Evolutionary conservation across 2,113 vertebrate species (phyloP).

Genomic region (Paedocypris sp.): DNA sequence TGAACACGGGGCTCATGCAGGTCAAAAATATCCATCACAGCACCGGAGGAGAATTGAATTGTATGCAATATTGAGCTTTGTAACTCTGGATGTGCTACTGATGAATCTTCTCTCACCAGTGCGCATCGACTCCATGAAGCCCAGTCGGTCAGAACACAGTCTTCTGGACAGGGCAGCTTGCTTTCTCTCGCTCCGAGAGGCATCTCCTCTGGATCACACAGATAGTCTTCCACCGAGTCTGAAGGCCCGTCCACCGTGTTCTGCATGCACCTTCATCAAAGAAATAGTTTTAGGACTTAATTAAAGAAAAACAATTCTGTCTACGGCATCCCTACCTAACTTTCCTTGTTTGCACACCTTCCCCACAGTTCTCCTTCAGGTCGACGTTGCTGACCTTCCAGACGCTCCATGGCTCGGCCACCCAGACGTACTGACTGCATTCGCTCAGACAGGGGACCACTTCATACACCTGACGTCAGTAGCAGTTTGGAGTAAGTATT

Average conservation of each 20-base stretch:
- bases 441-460: conserved; percentile 93
- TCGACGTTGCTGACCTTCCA: conserved; percentile 92
- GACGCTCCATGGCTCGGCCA: conserved; percentile 87
- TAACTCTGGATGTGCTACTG: not conserved
- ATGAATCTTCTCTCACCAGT: conserved; percentile 57
- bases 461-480: conserved; percentile 48
- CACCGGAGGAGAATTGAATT: not conserved
- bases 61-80: not conserved
- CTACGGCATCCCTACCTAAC: conserved; percentile 67
- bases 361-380: conserved; percentile 85
- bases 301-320: not conserved
- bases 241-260: conserved; percentile 91
- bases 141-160: conserved; percentile 94
- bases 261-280: conserved; percentile 77
- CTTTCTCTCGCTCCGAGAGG: conserved; percentile 85
- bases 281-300: not conserved
- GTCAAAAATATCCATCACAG: not conserved
- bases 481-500: too few species aligned
- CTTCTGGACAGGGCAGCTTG: conserved; percentile 81
- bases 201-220: conserved; percentile 97
- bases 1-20: too few species aligned
- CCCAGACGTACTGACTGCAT: conserved; percentile 85
- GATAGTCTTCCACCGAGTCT: conserved; percentile 86
- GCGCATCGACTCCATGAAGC: conserved; percentile 72
- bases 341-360: conserved; percentile 91